Base-by-base conservation (phyloP, 2,888 invertebrate genomes). In the Galeopsomyia nigrocyanea region DNA sequence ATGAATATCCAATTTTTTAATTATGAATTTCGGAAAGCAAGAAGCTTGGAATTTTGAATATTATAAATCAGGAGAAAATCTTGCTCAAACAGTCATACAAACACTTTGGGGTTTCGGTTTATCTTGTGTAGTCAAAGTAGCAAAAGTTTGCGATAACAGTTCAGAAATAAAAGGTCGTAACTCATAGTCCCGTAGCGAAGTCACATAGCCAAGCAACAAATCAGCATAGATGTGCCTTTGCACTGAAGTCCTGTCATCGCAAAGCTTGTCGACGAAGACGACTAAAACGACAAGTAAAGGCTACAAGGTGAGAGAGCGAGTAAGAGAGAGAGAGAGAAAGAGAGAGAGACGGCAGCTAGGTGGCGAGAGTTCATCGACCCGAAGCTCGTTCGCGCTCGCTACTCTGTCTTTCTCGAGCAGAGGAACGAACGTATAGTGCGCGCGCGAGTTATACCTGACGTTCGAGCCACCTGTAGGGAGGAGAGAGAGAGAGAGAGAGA, bases 331-430 rank as follows among this genome's bases (percentile, higher is more conserved):
- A 14, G 47, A n/a, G n/a, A n/a, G n/a, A n/a, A n/a, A 39, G 21
- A 17, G 0, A 21, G 22, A 49, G 61, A 14, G 47, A n/a, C 61
- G 14, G 13, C 5, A 47, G 65, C 7, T 22, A 55, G 13, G 13
- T 22, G 21, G 55, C 14, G 26, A 55, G 21, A 55, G 74, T 74
- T 74, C 74, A 26, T 68, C 65, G 74, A 74, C 66, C 74, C 46
- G 3, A 51, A 49, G 51, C 26, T 26, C 26, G n/a, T n/a, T 26
- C 26, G 26, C 39, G 13, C 10, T 39, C 39, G 10, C 39, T 39
- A 39, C 39, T 39, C 39, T 39, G 39, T 39, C 39, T 39, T 39
- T 39, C 39, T 39, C 39, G 39, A 39, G 39, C 39, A 39, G 39
- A 39, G 10, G 39, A 10, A 39, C 39, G 39, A 39, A 39, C 39